Evolutionary conservation across 2,113 vertebrate genomes (phyloP).

Genomic region (Mixornis gularis): DNA sequence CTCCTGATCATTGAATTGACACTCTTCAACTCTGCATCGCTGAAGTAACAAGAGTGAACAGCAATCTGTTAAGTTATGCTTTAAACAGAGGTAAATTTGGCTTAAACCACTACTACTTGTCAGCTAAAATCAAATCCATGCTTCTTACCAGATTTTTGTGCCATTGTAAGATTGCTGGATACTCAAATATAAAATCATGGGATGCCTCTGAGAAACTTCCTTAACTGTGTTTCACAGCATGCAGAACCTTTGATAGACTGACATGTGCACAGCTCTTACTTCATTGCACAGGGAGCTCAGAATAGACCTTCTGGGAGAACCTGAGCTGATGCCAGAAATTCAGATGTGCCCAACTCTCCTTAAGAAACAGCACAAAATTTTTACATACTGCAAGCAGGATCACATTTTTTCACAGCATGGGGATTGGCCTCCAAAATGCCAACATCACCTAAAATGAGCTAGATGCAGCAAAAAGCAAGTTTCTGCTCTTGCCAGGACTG

Average conservation of each 20-base stretch:
- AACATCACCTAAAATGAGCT: neutral
- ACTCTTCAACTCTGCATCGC: neutral
- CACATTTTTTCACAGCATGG: neutral
- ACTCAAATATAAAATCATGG: neutral
- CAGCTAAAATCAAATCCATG: neutral
- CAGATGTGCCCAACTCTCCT: neutral
- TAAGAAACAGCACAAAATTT: neutral
- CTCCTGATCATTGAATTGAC: neutral
- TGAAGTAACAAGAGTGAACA: neutral
- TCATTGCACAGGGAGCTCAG: neutral
- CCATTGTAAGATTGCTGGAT: neutral
- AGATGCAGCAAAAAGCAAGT: neutral
- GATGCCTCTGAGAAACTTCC: neutral
- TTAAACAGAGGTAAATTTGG: neutral
- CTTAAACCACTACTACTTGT: neutral
- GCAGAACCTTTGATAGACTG: constrained; percentile 26
- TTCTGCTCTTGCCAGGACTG: neutral
- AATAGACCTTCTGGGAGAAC: constrained; percentile 16
- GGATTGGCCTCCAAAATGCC: neutral
- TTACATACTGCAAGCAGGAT: neutral
- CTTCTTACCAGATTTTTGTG: neutral
- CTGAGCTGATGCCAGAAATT: neutral
- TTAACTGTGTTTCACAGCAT: neutral
- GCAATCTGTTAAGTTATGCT: neutral
- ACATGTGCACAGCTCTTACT: constrained; percentile 26